Percentiles rank a stretch among this genome's conserved stretches.
Evolutionary conservation across 2,888 invertebrate genomes (phyloP).

Genomic region (Leptinotarsa juncta): DNA sequence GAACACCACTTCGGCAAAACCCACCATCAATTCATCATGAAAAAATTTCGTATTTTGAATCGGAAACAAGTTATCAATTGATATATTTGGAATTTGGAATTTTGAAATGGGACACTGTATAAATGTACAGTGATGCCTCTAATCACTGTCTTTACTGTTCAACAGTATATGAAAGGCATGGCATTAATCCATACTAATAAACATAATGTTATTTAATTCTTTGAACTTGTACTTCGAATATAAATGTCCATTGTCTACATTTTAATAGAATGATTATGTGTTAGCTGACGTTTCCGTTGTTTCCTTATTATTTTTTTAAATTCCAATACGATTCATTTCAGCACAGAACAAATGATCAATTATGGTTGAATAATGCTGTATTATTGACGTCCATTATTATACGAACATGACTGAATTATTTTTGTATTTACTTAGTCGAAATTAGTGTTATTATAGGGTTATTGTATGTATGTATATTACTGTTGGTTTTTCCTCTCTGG

Average conservation of each 20-base stretch:
- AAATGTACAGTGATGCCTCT: neutral
- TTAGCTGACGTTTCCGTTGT: neutral
- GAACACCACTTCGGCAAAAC: too few species aligned
- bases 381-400: constrained; percentile 57
- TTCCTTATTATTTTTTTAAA: neutral
- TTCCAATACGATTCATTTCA: neutral
- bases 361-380: constrained; percentile 50
- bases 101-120: neutral
- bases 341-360: constrained; percentile 44
- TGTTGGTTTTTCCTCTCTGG: constrained; percentile 30
- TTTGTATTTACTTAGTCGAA: constrained; percentile 50
- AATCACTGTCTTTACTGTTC: neutral
- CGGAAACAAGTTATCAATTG: too few species aligned
- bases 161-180: neutral
- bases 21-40: too few species aligned
- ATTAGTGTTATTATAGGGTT: constrained; percentile 25
- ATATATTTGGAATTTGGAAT: neutral
- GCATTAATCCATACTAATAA: neutral
- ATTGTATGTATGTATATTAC: constrained; percentile 39
- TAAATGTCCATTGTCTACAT: constrained; percentile 11
- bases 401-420: constrained; percentile 58
- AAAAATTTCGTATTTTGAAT: too few species aligned
- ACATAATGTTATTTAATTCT: neutral
- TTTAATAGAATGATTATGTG: neutral
- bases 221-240: constrained; percentile 12